phyloP scores from a whole-genome alignment of 1,140 invertebrate species.

The Globodera rostochiensis region DNA sequence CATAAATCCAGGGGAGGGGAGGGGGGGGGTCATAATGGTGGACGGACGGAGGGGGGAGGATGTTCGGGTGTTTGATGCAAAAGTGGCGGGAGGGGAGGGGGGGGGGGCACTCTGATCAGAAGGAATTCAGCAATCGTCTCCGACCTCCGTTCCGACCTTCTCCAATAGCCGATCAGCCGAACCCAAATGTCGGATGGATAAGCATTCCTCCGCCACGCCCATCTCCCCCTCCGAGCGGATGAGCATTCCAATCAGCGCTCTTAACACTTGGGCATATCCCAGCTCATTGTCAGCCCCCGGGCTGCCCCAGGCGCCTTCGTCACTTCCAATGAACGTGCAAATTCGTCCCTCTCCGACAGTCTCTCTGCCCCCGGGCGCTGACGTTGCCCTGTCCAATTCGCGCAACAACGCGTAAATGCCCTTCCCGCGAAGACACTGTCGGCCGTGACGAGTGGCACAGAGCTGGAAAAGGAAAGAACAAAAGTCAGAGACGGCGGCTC shows the following conservation, averaged over 20 bases:
- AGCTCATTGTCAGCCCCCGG: conserved; percentile 11
- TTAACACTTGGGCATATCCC: conserved; percentile 20
- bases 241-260: conserved; percentile 39
- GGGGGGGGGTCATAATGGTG: background rate
- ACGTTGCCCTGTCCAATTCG: conserved; percentile 39
- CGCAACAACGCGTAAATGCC: conserved; percentile 41
- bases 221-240: conserved; percentile 44
- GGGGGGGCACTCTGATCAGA: background rate
- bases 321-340: conserved; percentile 1
- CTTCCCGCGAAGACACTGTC: conserved; percentile 31
- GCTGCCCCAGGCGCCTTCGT: background rate
- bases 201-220: conserved; percentile 23
- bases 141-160: background rate
- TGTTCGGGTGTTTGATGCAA: background rate
- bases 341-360: background rate
- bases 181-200: conserved; percentile 26
- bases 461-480: conserved; percentile 31
- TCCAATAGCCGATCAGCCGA: background rate
- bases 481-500: background rate
- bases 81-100: background rate
- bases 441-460: conserved; percentile 40
- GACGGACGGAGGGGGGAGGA: background rate
- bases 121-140: background rate
- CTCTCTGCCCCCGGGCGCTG: background rate
- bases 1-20: background rate